Base-by-base conservation (phyloP, 2,888 invertebrate species). In the Eristalinus aeneus region DNA sequence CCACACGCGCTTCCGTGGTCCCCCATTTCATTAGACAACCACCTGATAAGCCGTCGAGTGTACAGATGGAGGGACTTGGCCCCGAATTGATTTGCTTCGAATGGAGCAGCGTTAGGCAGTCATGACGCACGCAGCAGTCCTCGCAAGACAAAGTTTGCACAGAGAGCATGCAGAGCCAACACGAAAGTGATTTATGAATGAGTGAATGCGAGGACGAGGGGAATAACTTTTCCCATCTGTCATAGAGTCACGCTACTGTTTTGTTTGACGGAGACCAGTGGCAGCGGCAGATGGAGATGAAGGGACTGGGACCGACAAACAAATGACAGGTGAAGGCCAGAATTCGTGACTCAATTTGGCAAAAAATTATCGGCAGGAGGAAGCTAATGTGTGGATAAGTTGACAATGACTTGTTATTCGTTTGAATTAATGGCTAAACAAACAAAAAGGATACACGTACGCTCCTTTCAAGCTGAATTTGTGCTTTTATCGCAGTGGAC, bases 101-200 rank as follows among this genome's bases (percentile, higher is more conserved):
- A 56, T 2, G 34, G 22, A 22, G 8, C 36, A 36, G 58, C 39
- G 61, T 74, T 65, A 46, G 46, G 36, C 16, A 83, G 53, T 63
- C 63, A 73, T 63, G 67, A 64, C 39, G 32, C 67, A 68, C 61
- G 46, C 27, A 27, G 27, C 27, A 23, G 11, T 31, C 65, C 60
- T 53, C 64, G 54, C 65, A 20, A 67, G 16, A 68, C 63, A 72
- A 65, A 74, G 22, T 73, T 82, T 68, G 31, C 58, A 46, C 20
- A 11, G 1, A 63, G n/a, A 54, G 58, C 53, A n/a, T 11, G 20
- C n/a, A 16, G 23, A 23, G 27, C 10, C 54, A 54, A 58, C 67
- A 23, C 61, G 54, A 39, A 76, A 68, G 68, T 76, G 72, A 82
- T 82, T 82, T 77, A 77, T 77, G 68, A 64, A 74, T 77, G 63